These are phyloP conservation scores for Hylia prasina DNA, from an alignment of 2,113 vertebrate species.

Conservation along the genomic window DNA sequence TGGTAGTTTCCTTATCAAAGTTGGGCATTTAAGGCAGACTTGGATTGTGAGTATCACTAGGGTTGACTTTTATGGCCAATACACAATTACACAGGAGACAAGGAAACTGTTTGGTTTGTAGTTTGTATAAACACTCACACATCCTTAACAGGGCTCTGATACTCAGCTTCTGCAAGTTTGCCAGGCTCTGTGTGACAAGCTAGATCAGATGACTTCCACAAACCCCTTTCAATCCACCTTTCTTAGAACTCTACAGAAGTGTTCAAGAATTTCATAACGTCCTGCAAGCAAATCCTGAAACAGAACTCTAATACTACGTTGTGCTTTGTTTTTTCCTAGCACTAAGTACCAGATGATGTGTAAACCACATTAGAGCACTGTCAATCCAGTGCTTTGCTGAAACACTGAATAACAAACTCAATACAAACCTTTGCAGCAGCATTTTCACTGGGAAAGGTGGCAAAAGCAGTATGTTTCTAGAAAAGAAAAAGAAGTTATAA, in stretches of 20 bases:
- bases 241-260: neutral
- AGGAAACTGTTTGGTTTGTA: neutral
- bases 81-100: neutral
- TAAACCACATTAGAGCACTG: neutral
- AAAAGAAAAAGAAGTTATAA: neutral
- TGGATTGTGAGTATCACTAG: neutral
- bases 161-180: neutral
- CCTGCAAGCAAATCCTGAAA: neutral
- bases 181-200: neutral
- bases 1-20: neutral
- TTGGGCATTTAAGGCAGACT: neutral
- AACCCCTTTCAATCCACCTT: neutral
- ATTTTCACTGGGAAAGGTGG: constrained; percentile 83
- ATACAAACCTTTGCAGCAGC: constrained; percentile 83
- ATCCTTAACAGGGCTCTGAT: neutral
- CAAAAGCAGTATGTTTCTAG: constrained; percentile 95
- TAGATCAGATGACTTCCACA: neutral
- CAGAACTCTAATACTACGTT: neutral
- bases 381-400: neutral
- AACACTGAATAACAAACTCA: neutral
- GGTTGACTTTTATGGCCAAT: neutral
- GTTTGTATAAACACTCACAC: neutral
- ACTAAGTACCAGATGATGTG: fast-evolving
- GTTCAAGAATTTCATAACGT: neutral
- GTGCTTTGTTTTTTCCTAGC: too few species aligned